phyloP scores from a whole-genome alignment of 30 jellyfish, hydroid and myxozoan species.

The Turritopsis rubra region DNA sequence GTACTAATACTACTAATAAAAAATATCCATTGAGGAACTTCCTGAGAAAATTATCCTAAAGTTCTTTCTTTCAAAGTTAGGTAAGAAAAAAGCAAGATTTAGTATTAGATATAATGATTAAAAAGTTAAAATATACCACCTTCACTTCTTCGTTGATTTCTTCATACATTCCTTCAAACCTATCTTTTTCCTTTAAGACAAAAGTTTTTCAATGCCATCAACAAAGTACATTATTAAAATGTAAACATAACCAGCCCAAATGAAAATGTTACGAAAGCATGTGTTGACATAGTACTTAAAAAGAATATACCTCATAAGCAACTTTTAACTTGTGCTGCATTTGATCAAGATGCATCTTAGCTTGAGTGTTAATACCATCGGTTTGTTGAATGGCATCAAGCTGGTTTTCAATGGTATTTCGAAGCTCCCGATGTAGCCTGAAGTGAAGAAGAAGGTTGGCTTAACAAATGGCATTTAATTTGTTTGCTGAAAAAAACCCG shows the following conservation, averaged over 20 bases:
- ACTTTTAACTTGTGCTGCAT: conserved; percentile 53
- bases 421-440: conserved; percentile 73
- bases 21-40: no score
- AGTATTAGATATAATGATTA: neutral
- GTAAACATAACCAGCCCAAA: neutral
- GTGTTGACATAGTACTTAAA: no score
- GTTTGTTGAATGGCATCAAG: conserved; percentile 60
- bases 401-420: conserved; percentile 66
- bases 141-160: neutral
- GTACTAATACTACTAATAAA: no score
- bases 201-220: neutral
- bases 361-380: conserved; percentile 56
- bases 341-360: conserved; percentile 52
- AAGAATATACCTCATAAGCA: conserved; percentile 15
- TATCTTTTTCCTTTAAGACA: neutral
- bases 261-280: no score
- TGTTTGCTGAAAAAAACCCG: neutral
- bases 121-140: neutral
- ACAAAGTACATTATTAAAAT: neutral
- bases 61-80: no score
- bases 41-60: no score
- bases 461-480: neutral
- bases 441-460: neutral
- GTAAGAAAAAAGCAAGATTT: no score
- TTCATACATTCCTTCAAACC: neutral